Conservation (phyloP, 2,888 invertebrate genomes). For the Odontocolon sp. region DNA sequence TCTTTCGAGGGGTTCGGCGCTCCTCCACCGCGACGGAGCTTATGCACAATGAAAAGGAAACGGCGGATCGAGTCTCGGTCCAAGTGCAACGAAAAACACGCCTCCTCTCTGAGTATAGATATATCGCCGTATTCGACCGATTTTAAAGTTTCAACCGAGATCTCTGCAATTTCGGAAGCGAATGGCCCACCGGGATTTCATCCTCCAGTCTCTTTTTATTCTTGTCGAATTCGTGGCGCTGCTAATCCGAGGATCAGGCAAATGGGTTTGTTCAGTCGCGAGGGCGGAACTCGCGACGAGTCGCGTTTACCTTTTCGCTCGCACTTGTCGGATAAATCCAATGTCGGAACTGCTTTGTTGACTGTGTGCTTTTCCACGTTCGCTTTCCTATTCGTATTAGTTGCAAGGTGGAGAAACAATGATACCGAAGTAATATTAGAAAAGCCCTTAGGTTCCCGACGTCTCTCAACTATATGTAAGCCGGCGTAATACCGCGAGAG, state of each 20-base stretch:
- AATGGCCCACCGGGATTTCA: constrained; percentile 10
- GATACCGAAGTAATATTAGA: too few relatives aligned
- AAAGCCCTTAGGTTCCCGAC: too few relatives aligned
- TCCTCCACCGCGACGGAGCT: constrained; percentile 20
- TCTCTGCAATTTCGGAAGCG: constrained; percentile 1
- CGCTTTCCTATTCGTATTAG: too few relatives aligned
- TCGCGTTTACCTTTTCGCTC: constrained; percentile 32
- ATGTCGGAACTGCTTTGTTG: too few relatives aligned
- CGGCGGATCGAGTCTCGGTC: constrained; percentile 41
- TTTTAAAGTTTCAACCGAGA: constrained; percentile 18
- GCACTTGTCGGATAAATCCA: constrained; percentile 12
- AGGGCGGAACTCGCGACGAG: constrained; percentile 10
- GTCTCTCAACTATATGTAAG: constrained; percentile 32
- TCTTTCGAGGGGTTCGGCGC: constrained; percentile 22
- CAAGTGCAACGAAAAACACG: constrained; percentile 37
- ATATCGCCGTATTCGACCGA: background rate
- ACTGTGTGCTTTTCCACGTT: too few relatives aligned
- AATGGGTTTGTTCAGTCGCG: constrained; percentile 48
- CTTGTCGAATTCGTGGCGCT: constrained; percentile 18
- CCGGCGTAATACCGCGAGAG: constrained; percentile 55
- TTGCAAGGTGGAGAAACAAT: too few relatives aligned
- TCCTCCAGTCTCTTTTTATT: constrained; percentile 1
- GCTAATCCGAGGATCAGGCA: constrained; percentile 50
- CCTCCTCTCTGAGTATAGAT: background rate
- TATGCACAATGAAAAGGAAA: constrained; percentile 55